Evolutionary conservation across 2,888 invertebrate genomes (phyloP), one percentile per base, ranked within the genome.

Genomic region (Volucella zonaria): DNA sequence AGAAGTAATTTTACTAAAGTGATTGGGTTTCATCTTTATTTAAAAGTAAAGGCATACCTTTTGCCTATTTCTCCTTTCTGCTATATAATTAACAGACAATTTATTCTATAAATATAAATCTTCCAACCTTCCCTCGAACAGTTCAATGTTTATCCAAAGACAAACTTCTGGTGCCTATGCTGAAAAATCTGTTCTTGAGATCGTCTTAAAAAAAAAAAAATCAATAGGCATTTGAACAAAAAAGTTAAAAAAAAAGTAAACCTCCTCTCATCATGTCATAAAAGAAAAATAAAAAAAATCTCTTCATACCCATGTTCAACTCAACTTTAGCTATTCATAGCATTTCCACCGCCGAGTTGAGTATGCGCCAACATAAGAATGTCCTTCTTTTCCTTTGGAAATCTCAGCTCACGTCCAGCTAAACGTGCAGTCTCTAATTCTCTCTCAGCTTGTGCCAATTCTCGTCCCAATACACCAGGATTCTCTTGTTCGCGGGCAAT

Each of bases 341-440:
- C 87, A 74, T 89, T 89, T 67, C 90, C 91, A 40, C 92, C 92
- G 87, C 94, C 93, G 88, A 97, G 94, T 91, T 98, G 97, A 89
- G 96, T 95, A 89, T 96, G 94, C 15, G 98, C 98, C 89, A 97
- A 93, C 93, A 97, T 95, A 64, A 98, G 93, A 90, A 98, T 98
- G 92, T 98, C 98, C 91, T 97, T 96, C 92, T 98, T 98, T 92
- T 98, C 98, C 92, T 98, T 98, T 74, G 97, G 97, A 92, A 98
- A 98, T 90, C 98, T 94, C 43, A 98, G 93, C 90, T 98, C 98
- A 73, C 97, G 94, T 0, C 98, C 98, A 68, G 97, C 97, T 83
- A 97, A 94, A 85, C 98, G 93, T 12, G 97, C 97, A 73, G 95
- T 94, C 91, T 96, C 95, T 80, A 98, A 93, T 92, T 98, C 98